Percentiles rank a stretch among this genome's conserved stretches.
These are phyloP conservation scores for Rutpela maculata DNA, from an alignment of 2,888 invertebrate species.

Conservation along the genomic window DNA sequence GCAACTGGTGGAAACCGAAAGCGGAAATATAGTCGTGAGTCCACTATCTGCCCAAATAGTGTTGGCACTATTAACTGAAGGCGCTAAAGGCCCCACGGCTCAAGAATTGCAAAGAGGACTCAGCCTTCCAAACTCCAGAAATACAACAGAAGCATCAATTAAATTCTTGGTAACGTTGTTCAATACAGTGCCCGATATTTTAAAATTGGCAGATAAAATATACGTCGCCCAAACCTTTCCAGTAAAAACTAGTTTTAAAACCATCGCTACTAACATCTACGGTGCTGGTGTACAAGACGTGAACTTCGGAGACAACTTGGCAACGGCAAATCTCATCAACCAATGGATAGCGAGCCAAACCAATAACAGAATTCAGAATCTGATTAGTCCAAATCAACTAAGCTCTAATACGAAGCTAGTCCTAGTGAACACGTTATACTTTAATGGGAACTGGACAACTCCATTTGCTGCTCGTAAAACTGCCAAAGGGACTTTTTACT, in stretches of 20 bases:
- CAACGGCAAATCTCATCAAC: constrained; percentile 64
- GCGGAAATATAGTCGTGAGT: constrained; percentile 62
- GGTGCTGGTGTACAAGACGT: constrained; percentile 76
- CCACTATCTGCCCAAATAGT: constrained; percentile 65
- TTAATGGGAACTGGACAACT: constrained; percentile 62
- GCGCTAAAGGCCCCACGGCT: constrained; percentile 64
- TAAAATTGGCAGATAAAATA: constrained; percentile 74
- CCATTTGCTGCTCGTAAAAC: constrained; percentile 55
- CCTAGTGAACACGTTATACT: constrained; percentile 67
- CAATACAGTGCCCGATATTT: constrained; percentile 44
- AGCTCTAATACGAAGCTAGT: constrained; percentile 58
- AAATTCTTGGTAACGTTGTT: constrained; percentile 47
- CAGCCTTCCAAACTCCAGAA: constrained; percentile 49
- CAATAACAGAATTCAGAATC: constrained; percentile 63
- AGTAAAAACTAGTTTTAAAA: constrained; percentile 76
- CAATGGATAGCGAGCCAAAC: constrained; percentile 67
- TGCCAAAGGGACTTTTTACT: constrained; percentile 56
- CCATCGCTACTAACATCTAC: constrained; percentile 74
- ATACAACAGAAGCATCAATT: constrained; percentile 49
- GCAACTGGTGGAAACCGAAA: constrained; percentile 54
- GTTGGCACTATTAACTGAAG: constrained; percentile 62
- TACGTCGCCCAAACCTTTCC: constrained; percentile 77
- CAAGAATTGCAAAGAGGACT: constrained; percentile 56
- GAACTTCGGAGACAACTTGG: constrained; percentile 57
- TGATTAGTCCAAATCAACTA: constrained; percentile 59